Base-by-base conservation (phyloP, 2,113 vertebrate genomes). In the Atractosteus spatula region DNA sequence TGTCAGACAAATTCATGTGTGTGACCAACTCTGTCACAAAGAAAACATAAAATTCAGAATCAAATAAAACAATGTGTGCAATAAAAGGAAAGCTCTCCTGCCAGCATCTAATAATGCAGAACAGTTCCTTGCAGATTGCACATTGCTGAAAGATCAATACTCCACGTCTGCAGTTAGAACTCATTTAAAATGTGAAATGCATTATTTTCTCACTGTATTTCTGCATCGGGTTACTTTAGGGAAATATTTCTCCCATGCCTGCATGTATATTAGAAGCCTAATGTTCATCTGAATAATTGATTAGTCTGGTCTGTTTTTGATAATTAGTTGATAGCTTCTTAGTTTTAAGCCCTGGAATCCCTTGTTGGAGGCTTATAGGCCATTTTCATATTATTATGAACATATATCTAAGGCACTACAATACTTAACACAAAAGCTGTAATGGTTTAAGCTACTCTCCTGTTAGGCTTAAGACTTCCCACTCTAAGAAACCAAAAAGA, bases 221-320 rank as follows among this genome's bases (percentile, higher is more conserved):
- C 57, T 79, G 86, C 71, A 79, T 65, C 74, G 74, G 83, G 83
- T 86, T 92, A 90, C 93, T 92, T 94, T 84, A 82, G 94, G 91
- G 91, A 94, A 83, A 85, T 88, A 70, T 64, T 80, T 84, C 86
- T 94, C 91, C 92, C 91, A 80, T 81, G 87, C 90, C 94, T 92
- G 86, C 63, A 64, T 89, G 83, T 88, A 82, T 93, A 93, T 94
- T 90, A 94, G 92, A 79, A 79, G 89, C 84, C 92, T 95, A 95
- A 94, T 94, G 92, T 93, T 94, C 92, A 93, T 91, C 87, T 96
- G 93, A 98, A 95, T 96, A 96, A 99, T 96, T 96, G 94, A 97
- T 96, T 91, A 94, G 88, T 84, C 88, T 82, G 89, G 81, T 86
- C 87, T 92, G 87, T 89, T 83, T 94, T 92, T 93, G 83, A 91